Conservation (phyloP, 2,113 vertebrate genomes). For the Phaethon lepturus region DNA sequence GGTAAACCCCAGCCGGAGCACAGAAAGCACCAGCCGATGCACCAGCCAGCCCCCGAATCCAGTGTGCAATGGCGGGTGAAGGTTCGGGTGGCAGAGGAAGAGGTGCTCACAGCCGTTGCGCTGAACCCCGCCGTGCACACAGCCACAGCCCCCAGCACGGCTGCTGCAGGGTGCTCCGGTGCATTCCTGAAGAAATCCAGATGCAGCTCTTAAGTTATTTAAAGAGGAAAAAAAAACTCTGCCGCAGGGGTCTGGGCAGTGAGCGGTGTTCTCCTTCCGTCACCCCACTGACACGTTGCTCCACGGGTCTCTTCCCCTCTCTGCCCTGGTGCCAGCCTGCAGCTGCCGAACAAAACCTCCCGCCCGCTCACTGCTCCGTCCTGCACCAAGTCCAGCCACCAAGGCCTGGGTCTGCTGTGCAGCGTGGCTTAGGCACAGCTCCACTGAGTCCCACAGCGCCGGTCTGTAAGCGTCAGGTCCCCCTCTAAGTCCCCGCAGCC, state of each 20-base stretch:
- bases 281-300: rapidly evolving
- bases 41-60: background rate
- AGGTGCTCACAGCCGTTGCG: rapidly evolving
- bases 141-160: background rate
- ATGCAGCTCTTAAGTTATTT: background rate
- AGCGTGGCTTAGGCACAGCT: background rate
- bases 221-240: background rate
- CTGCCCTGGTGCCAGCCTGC: background rate
- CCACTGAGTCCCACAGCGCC: background rate
- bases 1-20: background rate
- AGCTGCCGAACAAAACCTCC: background rate
- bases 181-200: background rate
- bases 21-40: rapidly evolving
- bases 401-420: background rate
- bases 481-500: too few relatives aligned
- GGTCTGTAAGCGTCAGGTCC: background rate
- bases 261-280: rapidly evolving
- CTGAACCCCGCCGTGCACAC: background rate
- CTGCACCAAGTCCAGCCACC: background rate
- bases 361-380: rapidly evolving
- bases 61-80: background rate
- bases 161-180: rapidly evolving
- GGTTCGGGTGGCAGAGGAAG: background rate
- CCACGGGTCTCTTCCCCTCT: background rate
- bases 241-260: background rate